Percentiles rank a stretch among this genome's conserved stretches.
These are phyloP conservation scores for Scytalopus superciliaris DNA, from an alignment of 2,113 vertebrate genomes.

Conservation along the genomic window DNA sequence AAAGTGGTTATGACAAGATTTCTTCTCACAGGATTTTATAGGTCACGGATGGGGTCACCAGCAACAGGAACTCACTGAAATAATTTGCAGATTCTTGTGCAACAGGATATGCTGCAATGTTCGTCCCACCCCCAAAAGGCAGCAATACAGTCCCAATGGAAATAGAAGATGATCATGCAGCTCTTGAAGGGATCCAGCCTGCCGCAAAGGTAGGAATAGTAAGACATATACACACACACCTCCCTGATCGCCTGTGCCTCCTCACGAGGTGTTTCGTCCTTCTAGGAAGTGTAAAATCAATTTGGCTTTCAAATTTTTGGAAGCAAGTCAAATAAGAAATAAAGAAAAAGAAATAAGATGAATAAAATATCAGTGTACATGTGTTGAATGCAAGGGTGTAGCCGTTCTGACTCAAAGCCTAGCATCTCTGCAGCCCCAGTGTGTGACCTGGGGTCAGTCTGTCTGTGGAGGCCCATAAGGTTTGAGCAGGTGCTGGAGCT, in stretches of 20 bases:
- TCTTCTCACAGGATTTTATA: background rate
- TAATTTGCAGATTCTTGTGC: background rate
- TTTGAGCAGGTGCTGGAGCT: background rate
- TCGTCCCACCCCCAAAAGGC: background rate
- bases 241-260: background rate
- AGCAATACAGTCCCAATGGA: background rate
- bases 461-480: rapidly evolving
- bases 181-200: background rate
- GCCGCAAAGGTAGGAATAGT: background rate
- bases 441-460: rapidly evolving
- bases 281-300: background rate
- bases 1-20: background rate
- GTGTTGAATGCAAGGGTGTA: background rate
- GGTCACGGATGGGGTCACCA: background rate
- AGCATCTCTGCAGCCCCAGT: background rate
- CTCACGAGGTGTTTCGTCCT: rapidly evolving
- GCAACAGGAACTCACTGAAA: background rate
- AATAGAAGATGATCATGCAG: rapidly evolving
- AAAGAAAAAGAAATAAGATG: no score
- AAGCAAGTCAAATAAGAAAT: background rate
- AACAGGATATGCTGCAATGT: background rate
- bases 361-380: rapidly evolving
- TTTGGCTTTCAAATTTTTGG: background rate
- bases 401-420: background rate
- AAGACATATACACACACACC: rapidly evolving